Base-by-base conservation (phyloP, 2,888 invertebrate genomes). In the Torymus aiolomorphi region DNA sequence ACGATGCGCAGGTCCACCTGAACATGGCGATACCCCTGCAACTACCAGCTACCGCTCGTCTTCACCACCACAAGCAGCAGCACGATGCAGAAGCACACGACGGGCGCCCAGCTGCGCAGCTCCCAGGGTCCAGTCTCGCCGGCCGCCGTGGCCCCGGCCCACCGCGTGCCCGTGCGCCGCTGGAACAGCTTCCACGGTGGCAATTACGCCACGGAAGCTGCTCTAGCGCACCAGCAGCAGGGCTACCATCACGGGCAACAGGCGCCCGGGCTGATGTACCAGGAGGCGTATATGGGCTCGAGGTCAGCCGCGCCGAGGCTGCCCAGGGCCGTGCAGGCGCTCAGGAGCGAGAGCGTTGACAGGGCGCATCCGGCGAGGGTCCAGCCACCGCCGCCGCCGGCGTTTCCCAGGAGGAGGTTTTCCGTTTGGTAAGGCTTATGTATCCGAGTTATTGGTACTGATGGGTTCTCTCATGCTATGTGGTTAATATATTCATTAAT, bases 101-200 rank as follows among this genome's bases (percentile, higher is more conserved):
- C 54, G 56, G 75, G 70, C 16, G 59, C 84, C 80, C 90, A 89
- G 83, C 84, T 88, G 69, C 87, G 88, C 24, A 86, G 87, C 72
- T 85, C 83, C 74, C 77, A 81, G 18, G 59, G 66, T 18, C 59
- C 52, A 70, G 66, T 75, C 81, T 72, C 80, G 86, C 86, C 72
- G 85, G 8, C 52, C 0, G 5, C 51, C 0, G 20, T 86, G 65
- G 86, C 88, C 13, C 86, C 89, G 69, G 82, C 67, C 12, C 85
- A 84, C 81, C 86, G 89, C 78, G 91, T 91, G 79, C 90, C 91
- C 54, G 91, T 91, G 80, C 87, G 91, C 73, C 86, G 91, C 78
- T 92, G 91, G 91, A 91, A 91, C 87, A 91, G 91, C 82, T 91
- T 91, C 84, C 91, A 91, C 83, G 88, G 88, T 0, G 78, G 80